A percentile compares a stretch with the other conserved stretches of the same genome.
Evolutionary conservation across 1,140 invertebrate species (phyloP).

Genomic region (Pissodes strobi): DNA sequence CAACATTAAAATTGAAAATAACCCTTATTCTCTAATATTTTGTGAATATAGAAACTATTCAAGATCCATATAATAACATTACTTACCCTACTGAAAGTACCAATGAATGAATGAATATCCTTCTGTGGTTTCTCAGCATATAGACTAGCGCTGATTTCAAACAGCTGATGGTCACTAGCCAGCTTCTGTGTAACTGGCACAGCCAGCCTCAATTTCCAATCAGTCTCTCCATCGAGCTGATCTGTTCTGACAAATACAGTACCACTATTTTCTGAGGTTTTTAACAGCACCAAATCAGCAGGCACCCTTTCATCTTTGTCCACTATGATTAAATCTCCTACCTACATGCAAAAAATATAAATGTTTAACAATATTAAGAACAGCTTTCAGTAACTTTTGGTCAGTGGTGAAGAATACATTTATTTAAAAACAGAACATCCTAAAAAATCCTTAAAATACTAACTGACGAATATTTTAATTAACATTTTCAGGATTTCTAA

Average conservation of each 20-base stretch:
- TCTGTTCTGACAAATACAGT: conserved; percentile 98
- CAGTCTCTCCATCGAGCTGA: conserved; percentile 98
- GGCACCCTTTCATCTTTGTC: conserved; percentile 95
- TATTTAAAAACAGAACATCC: too few relatives aligned
- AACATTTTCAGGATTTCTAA: too few relatives aligned
- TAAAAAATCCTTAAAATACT: too few relatives aligned
- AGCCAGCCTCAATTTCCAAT: conserved; percentile 98
- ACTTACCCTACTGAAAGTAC: conserved; percentile 86
- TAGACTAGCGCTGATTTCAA: conserved; percentile 85
- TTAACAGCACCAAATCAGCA: conserved; percentile 91
- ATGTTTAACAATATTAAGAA: too few relatives aligned
- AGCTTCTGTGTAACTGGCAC: conserved; percentile 91
- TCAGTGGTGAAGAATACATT: too few relatives aligned
- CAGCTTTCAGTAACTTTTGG: too few relatives aligned
- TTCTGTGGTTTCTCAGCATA: conserved; percentile 97
- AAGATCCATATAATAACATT: too few relatives aligned
- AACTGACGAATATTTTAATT: too few relatives aligned
- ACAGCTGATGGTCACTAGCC: conserved; percentile 79
- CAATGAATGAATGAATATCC: conserved; percentile 98
- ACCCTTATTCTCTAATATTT: too few relatives aligned
- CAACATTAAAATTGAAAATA: too few relatives aligned
- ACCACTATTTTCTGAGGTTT: conserved; percentile 93
- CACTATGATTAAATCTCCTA: conserved; percentile 84
- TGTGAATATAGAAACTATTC: too few relatives aligned
- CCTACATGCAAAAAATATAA: conserved; percentile 58